Percentiles rank a stretch among this genome's conserved stretches.
phyloP scores from a whole-genome alignment of 2,888 invertebrate genomes.

The Tipula helvola region DNA sequence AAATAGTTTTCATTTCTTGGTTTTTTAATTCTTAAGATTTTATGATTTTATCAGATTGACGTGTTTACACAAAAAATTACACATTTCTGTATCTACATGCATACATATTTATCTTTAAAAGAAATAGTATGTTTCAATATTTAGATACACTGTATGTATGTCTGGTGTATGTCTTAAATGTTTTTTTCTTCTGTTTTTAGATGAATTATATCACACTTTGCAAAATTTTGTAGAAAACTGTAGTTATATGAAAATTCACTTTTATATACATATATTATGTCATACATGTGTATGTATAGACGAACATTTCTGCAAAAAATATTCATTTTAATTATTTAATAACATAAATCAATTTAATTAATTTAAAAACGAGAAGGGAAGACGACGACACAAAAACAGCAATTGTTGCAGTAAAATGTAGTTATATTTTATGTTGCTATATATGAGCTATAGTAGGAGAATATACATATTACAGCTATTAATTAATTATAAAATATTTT shows the following conservation, averaged over 20 bases:
- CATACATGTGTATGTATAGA: neutral
- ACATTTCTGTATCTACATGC: neutral
- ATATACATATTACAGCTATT: too few relatives aligned
- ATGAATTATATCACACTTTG: neutral
- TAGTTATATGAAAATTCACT: neutral
- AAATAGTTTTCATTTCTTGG: neutral
- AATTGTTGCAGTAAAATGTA: neutral
- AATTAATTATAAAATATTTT: too few relatives aligned
- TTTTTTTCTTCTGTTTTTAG: neutral
- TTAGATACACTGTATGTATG: neutral
- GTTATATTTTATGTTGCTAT: neutral
- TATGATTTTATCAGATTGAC: neutral
- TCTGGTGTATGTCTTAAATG: neutral
- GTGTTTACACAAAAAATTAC: neutral
- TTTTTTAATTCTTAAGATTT: neutral
- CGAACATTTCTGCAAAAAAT: neutral
- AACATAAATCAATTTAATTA: neutral
- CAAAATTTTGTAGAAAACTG: neutral
- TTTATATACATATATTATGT: neutral
- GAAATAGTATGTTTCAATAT: neutral
- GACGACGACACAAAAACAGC: neutral
- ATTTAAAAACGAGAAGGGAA: neutral
- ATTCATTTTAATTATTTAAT: neutral
- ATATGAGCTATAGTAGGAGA: too few relatives aligned
- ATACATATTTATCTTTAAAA: neutral